Evolutionary conservation across 2,113 vertebrate genomes (phyloP).

Genomic region (Pionites leucogaster): DNA sequence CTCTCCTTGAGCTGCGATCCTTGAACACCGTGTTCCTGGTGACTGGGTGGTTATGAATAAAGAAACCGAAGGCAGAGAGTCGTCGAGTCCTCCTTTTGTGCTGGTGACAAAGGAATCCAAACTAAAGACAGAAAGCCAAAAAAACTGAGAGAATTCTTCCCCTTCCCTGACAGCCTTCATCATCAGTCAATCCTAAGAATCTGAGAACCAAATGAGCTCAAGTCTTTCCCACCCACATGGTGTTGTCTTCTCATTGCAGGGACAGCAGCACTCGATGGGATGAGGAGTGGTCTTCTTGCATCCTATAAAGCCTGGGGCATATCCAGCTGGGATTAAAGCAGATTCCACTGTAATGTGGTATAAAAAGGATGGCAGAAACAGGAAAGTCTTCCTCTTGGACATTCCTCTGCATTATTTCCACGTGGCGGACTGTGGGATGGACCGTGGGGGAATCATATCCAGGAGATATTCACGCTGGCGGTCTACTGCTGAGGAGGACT

Average conservation of each 20-base stretch:
- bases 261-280: background rate
- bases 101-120: slow-evolving; percentile 65
- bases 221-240: background rate
- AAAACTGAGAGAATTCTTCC: slow-evolving; percentile 5
- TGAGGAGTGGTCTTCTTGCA: slow-evolving; percentile 34
- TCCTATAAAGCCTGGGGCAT: slow-evolving; percentile 48
- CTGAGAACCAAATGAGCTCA: slow-evolving; percentile 16
- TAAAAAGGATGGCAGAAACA: slow-evolving; percentile 49
- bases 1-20: background rate
- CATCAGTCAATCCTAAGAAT: background rate
- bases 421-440: slow-evolving; percentile 94
- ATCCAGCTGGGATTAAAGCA: slow-evolving; percentile 70
- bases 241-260: background rate
- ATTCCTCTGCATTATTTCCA: slow-evolving; percentile 88
- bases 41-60: background rate
- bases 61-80: slow-evolving; percentile 38
- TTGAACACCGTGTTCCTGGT: background rate
- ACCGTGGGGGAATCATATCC: slow-evolving; percentile 97
- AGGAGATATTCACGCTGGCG: slow-evolving; percentile 97
- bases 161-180: slow-evolving; percentile 37
- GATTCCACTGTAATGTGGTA: slow-evolving; percentile 46
- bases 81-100: slow-evolving; percentile 62
- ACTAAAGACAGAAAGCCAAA: slow-evolving; percentile 34
- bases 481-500: slow-evolving; percentile 87
- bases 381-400: slow-evolving; percentile 50